A percentile compares a stretch with the other conserved stretches of the same genome.
Evolutionary conservation across 1,140 invertebrate species (phyloP).

Genomic region (Drosophila nikananu): DNA sequence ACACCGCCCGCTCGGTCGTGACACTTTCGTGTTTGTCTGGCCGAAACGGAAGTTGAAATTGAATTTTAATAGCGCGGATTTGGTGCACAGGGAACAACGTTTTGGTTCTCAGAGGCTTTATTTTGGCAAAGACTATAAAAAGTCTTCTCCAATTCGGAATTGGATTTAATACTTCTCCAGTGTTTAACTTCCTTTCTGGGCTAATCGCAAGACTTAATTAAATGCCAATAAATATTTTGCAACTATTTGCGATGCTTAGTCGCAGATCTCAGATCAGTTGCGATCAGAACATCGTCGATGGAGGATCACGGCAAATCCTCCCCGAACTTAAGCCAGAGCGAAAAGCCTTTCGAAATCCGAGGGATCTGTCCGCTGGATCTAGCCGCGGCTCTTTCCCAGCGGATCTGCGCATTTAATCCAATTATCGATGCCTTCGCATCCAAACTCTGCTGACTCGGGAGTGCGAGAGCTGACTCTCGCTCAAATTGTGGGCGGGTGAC

Average conservation of each 20-base stretch:
- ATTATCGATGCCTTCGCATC: conserved; percentile 63
- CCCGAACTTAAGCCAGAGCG: conserved; percentile 51
- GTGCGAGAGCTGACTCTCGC: conserved; percentile 29
- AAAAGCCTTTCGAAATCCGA: conserved; percentile 66
- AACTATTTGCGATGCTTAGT: conserved; percentile 64
- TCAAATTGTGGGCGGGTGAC: conserved; percentile 78
- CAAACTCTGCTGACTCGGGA: conserved; percentile 11
- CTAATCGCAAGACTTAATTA: conserved; percentile 66
- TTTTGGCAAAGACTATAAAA: background rate
- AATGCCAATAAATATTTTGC: conserved; percentile 81
- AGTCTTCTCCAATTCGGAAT: background rate
- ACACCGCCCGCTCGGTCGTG: conserved; percentile 9
- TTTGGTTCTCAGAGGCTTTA: background rate
- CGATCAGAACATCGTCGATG: conserved; percentile 27
- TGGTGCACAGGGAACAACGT: conserved; percentile 4
- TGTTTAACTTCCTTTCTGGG: conserved; percentile 30
- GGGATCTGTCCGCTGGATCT: conserved; percentile 60
- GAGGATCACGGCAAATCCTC: conserved; percentile 54
- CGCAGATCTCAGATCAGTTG: conserved; percentile 40
- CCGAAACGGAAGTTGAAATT: conserved; percentile 58
- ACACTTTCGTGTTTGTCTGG: conserved; percentile 43
- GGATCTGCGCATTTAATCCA: conserved; percentile 68
- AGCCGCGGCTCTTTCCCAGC: conserved; percentile 13
- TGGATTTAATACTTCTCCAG: background rate
- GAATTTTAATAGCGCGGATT: conserved; percentile 75